phyloP scores from a whole-genome alignment of 2,797 vertebrate species.

The Gastrophryne carolinensis region DNA sequence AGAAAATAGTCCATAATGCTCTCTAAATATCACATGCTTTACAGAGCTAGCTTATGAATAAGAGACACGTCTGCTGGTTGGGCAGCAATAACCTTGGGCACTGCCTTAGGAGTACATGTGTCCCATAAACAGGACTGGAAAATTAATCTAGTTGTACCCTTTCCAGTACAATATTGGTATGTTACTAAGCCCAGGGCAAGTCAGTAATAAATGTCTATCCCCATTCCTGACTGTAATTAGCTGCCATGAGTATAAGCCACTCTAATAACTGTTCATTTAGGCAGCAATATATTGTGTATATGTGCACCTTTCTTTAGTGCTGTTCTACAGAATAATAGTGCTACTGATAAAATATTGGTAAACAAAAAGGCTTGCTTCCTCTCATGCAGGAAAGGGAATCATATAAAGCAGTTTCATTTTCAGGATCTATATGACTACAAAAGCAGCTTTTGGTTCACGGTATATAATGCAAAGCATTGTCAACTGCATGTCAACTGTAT shows the following conservation, averaged over 20 bases:
- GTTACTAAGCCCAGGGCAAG: not conserved
- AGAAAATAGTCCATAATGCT: not conserved
- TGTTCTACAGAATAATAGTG: too few relatives aligned
- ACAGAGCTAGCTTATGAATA: not conserved
- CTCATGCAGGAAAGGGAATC: too few relatives aligned
- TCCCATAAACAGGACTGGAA: not conserved
- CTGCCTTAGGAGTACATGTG: conserved; percentile 1
- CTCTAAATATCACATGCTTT: not conserved
- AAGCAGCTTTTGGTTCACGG: too few relatives aligned
- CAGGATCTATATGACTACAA: too few relatives aligned
- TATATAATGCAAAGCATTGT: too few relatives aligned
- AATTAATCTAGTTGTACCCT: not conserved
- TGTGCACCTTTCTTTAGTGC: too few relatives aligned
- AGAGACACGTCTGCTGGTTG: conserved; percentile 1
- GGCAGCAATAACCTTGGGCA: conserved; percentile 24
- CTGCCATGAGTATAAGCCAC: not conserved
- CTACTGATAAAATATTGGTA: too few relatives aligned
- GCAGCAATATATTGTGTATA: too few relatives aligned
- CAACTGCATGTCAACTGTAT: too few relatives aligned
- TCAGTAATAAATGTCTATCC: conserved; percentile 5
- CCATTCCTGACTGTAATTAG: conserved; percentile 32
- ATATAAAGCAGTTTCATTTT: too few relatives aligned
- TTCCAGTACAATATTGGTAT: conserved; percentile 16
- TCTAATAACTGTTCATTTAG: conserved; percentile 11
- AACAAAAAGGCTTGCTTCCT: too few relatives aligned